Base-by-base conservation (phyloP, 2,888 invertebrate genomes). In the Drosophila trichaetosa region DNA sequence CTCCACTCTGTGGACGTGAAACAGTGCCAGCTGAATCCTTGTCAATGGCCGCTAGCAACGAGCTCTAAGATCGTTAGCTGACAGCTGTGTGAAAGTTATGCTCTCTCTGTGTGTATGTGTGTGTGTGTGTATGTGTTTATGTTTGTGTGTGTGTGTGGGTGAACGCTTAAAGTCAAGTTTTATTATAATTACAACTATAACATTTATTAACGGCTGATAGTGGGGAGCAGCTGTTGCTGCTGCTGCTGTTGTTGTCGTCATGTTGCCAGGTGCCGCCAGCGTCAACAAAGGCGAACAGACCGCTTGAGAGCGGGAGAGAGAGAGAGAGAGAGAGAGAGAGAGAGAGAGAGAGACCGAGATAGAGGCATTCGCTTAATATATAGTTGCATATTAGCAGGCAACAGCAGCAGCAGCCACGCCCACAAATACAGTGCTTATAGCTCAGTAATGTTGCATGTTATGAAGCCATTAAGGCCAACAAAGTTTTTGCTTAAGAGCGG, bases 151-250 rank as follows among this genome's bases (percentile, higher is more conserved):
- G 56, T 60, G 56, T 62, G 69, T 68, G 68, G 67, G 75, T 68
- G 52, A 68, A 56, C 58, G 79, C 73, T 80, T 79, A 76, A 80
- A 82, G 87, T 89, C 88, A 87, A 87, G 84, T 83, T 87, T 87
- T 87, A 87, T 87, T 89, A 89, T 87, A 87, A 87, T 87, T 87
- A 87, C 84, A 88, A 89, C 84, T 89, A 87, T 89, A 89, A 86
- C 87, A 86, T 83, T 86, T 87, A 89, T 87, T 87, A 87, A 87
- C 81, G 86, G 75, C 69, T 71, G 77, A 78, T 69, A 73, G 87
- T 80, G 78, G 60, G 40, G 31, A 52, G 60, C 84, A 82, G 82
- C 71, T 81, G 83, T 63, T 74, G 42, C 49, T 36, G 33, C 13
- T 73, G 34, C 33, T 49, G 71, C 13, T 59, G 63, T 48, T 62